Conservation (phyloP, 2,113 vertebrate species). For the Hyperoodon ampullatus region DNA sequence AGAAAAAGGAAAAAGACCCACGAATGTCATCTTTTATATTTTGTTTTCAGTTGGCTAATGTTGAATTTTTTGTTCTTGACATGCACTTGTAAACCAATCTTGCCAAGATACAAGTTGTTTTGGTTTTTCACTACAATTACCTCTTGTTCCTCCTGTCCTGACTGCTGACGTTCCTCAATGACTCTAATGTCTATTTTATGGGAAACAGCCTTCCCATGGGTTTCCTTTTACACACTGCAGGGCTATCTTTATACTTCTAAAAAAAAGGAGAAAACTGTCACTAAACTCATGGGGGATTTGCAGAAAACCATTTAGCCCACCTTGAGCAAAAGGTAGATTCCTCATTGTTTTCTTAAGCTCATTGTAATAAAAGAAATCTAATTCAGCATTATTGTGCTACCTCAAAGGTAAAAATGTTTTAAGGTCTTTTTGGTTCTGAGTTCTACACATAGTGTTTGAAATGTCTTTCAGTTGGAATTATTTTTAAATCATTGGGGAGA, state of each 20-base stretch:
- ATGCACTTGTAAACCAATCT: slow-evolving; percentile 81
- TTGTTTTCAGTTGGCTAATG: slow-evolving; percentile 75
- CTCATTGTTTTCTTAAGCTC: slow-evolving; percentile 80
- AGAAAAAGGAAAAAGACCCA: slow-evolving; percentile 64
- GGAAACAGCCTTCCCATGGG: slow-evolving; percentile 82
- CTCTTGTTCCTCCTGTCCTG: slow-evolving; percentile 72
- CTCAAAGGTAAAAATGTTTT: slow-evolving; percentile 89
- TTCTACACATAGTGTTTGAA: slow-evolving; percentile 80
- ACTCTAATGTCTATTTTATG: slow-evolving; percentile 79
- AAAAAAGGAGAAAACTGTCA: slow-evolving; percentile 70
- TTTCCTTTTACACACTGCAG: slow-evolving; percentile 82
- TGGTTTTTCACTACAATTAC: slow-evolving; percentile 71
- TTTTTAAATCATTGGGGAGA: slow-evolving; percentile 76
- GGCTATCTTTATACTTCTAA: slow-evolving; percentile 81
- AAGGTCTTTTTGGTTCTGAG: slow-evolving; percentile 84
- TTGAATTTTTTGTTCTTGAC: slow-evolving; percentile 78
- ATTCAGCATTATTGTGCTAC: slow-evolving; percentile 89
- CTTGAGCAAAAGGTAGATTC: slow-evolving; percentile 80
- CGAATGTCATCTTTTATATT: slow-evolving; percentile 82
- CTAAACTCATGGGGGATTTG: slow-evolving; percentile 80
- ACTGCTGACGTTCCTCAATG: slow-evolving; percentile 70
- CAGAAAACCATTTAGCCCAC: slow-evolving; percentile 80
- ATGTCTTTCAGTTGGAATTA: slow-evolving; percentile 79
- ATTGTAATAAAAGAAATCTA: slow-evolving; percentile 81
- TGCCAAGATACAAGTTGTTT: slow-evolving; percentile 81